phyloP scores from a whole-genome alignment of 2,888 invertebrate species.

The Leucophora obtusa region DNA sequence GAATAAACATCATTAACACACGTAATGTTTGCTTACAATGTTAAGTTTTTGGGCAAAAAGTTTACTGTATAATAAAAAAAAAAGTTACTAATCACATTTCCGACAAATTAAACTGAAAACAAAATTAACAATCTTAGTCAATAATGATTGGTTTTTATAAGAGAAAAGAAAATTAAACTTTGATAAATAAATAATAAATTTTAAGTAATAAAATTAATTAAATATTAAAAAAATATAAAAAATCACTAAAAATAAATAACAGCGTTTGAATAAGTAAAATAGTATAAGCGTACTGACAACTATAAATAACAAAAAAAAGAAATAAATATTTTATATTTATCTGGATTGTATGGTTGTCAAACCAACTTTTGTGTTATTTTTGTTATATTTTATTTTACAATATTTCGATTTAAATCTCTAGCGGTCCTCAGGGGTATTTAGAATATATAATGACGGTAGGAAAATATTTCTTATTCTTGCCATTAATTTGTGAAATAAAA shows the following conservation, averaged over 20 bases:
- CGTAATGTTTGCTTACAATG: constrained; percentile 65
- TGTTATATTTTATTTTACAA: no score
- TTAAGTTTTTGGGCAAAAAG: constrained; percentile 34
- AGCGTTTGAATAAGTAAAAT: background rate
- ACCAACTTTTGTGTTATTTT: no score
- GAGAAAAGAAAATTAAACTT: background rate
- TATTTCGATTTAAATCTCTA: no score
- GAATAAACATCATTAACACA: constrained; percentile 75
- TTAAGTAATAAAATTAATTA: constrained; percentile 30
- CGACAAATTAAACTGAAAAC: constrained; percentile 73
- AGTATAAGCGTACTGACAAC: no score
- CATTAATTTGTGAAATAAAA: no score
- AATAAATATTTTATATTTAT: no score
- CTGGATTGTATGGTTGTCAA: no score
- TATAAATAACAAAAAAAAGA: no score
- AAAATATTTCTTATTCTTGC: no score
- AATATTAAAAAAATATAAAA: background rate
- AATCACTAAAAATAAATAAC: background rate
- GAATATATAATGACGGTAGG: no score
- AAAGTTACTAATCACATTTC: constrained; percentile 76
- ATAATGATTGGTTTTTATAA: constrained; percentile 29
- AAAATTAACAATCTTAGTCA: constrained; percentile 49
- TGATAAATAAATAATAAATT: constrained; percentile 13
- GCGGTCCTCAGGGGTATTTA: no score
- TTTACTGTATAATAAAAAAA: constrained; percentile 39